Conservation (phyloP, 2,888 invertebrate genomes). For the Stenolophus ochropezus region DNA sequence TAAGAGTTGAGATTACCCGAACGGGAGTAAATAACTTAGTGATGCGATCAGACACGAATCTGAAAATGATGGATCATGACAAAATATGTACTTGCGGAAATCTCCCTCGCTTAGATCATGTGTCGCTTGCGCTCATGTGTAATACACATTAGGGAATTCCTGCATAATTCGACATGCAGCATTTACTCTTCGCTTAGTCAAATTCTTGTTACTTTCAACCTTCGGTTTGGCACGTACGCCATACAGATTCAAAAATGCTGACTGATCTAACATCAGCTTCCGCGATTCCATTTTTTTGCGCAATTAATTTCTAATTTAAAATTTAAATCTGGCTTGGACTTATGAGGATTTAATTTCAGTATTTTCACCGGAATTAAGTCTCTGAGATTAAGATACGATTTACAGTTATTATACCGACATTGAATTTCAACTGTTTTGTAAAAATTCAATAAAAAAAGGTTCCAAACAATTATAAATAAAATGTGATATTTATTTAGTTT, state of each 20-base stretch:
- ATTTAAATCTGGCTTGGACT: neutral
- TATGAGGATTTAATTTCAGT: neutral
- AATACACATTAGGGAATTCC: conserved; percentile 35
- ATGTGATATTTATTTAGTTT: too few species aligned
- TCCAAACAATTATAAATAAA: too few species aligned
- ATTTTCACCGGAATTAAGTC: too few species aligned
- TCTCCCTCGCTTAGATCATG: conserved; percentile 2
- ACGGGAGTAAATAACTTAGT: neutral
- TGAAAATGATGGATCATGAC: conserved; percentile 24
- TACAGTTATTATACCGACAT: too few species aligned
- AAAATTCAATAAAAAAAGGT: too few species aligned
- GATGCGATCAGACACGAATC: conserved; percentile 20
- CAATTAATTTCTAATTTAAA: neutral
- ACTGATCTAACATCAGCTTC: neutral
- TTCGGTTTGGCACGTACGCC: conserved; percentile 12
- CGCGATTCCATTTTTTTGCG: neutral
- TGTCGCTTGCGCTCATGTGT: conserved; percentile 8
- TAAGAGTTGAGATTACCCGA: conserved; percentile 1
- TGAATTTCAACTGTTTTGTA: too few species aligned
- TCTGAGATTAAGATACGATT: too few species aligned
- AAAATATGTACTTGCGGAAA: conserved; percentile 27
- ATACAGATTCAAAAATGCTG: conserved; percentile 1
- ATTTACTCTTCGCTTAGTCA: conserved; percentile 14
- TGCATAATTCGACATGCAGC: conserved; percentile 31
- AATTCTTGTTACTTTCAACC: conserved; percentile 26